Percentiles rank a stretch among this genome's conserved stretches.
These are phyloP conservation scores for Candidula unifasciata DNA, from an alignment of 2,888 invertebrate species.

Conservation along the genomic window DNA sequence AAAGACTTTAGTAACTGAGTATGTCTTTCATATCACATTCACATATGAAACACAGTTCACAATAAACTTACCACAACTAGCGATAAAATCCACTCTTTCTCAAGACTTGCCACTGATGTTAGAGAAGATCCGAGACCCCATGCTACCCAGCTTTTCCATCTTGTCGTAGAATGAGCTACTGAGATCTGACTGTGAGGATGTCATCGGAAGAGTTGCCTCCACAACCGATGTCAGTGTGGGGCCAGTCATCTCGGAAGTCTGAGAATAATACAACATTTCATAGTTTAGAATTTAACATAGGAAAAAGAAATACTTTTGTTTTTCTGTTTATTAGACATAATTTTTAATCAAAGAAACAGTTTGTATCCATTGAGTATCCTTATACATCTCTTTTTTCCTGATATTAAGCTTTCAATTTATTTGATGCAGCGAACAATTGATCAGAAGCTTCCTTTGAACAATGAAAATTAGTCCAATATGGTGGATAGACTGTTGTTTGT, in stretches of 20 bases:
- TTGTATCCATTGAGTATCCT: too few species aligned
- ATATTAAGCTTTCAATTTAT: too few species aligned
- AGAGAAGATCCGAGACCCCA: slow-evolving; percentile 71
- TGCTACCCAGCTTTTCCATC: slow-evolving; percentile 70
- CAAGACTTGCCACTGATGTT: slow-evolving; percentile 65
- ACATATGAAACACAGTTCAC: not conserved
- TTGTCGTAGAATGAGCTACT: slow-evolving; percentile 71
- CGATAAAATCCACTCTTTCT: not conserved
- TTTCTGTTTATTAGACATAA: too few species aligned
- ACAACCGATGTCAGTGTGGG: slow-evolving; percentile 64
- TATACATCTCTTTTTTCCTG: too few species aligned
- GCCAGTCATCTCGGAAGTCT: slow-evolving; percentile 60
- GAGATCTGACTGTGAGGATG: slow-evolving; percentile 60
- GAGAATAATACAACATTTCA: slow-evolving; percentile 46
- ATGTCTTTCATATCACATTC: too few species aligned
- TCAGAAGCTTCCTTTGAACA: too few species aligned
- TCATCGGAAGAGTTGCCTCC: slow-evolving; percentile 67
- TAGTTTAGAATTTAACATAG: not conserved
- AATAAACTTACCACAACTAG: not conserved
- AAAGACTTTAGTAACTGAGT: too few species aligned
- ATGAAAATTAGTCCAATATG: too few species aligned
- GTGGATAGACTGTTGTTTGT: too few species aligned
- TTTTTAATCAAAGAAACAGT: too few species aligned
- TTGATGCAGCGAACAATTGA: too few species aligned
- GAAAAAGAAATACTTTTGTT: not conserved